Percentiles rank a stretch among this genome's conserved stretches.
These are phyloP conservation scores for Podarcis siculus DNA, from an alignment of 2,797 vertebrate genomes.

Conservation along the genomic window DNA sequence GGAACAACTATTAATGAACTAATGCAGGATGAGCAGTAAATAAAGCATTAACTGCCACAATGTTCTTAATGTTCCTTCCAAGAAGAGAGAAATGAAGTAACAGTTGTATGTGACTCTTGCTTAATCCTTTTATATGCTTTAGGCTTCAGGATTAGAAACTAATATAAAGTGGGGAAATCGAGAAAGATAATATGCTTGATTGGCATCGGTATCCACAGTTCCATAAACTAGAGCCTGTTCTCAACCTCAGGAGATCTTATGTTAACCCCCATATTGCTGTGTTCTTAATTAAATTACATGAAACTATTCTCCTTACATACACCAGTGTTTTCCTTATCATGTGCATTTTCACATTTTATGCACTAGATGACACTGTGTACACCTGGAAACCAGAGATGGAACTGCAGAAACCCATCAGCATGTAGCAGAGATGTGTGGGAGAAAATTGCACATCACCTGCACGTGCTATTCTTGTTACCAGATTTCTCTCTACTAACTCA, in stretches of 20 bases:
- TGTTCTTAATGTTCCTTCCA: background rate
- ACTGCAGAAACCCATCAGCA: slow-evolving; percentile 45
- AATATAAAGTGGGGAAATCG: background rate
- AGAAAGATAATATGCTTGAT: background rate
- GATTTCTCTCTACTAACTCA: slow-evolving; percentile 44
- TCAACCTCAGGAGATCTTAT: background rate
- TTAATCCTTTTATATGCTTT: background rate
- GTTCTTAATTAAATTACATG: background rate
- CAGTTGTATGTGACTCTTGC: background rate
- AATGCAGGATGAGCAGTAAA: background rate
- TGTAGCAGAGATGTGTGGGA: slow-evolving; percentile 47
- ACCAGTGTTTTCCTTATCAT: background rate
- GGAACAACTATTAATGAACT: background rate
- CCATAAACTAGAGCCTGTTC: background rate
- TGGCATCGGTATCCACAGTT: background rate
- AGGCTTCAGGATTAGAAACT: background rate
- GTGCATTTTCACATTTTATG: slow-evolving; percentile 45
- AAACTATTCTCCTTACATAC: background rate
- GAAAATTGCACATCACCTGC: slow-evolving; percentile 60
- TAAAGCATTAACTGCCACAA: background rate
- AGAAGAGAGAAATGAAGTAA: background rate
- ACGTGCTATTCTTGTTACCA: slow-evolving; percentile 27
- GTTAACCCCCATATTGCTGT: no score
- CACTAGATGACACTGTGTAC: slow-evolving; percentile 73
- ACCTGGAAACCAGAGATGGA: slow-evolving; percentile 52